Percentiles rank a stretch among this genome's conserved stretches.
phyloP scores from a whole-genome alignment of 2,888 invertebrate species.

The Lithophane semibrunnea region DNA sequence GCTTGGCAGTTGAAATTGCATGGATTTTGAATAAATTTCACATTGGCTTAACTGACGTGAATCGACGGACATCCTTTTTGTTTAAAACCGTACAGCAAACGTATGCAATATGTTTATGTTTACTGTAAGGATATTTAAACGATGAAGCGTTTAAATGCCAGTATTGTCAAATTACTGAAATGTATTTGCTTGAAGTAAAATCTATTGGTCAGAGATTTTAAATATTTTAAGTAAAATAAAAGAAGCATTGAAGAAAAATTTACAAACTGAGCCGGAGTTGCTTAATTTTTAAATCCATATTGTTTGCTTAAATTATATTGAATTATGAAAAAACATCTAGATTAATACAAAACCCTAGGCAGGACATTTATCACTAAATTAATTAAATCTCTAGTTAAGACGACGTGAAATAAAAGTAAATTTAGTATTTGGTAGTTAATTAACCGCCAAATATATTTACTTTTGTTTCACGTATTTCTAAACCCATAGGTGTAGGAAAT shows the following conservation, averaged over 20 bases:
- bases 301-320: not conserved
- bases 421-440: slow-evolving; percentile 32
- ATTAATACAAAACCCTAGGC: not conserved
- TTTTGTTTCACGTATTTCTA: too few relatives aligned
- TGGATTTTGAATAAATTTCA: slow-evolving; percentile 54
- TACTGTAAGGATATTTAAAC: slow-evolving; percentile 35
- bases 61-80: slow-evolving; percentile 50
- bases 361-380: not conserved
- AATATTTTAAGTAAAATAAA: not conserved
- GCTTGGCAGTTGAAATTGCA: slow-evolving; percentile 45
- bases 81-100: slow-evolving; percentile 33
- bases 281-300: not conserved
- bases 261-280: too few relatives aligned
- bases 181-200: slow-evolving; percentile 14
- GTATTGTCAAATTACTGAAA: slow-evolving; percentile 41
- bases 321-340: not conserved
- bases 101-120: slow-evolving; percentile 33
- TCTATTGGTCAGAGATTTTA: not conserved
- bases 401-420: slow-evolving; percentile 20
- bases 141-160: slow-evolving; percentile 13
- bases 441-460: not conserved
- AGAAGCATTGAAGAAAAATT: too few relatives aligned
- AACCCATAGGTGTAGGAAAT: slow-evolving; percentile 24
- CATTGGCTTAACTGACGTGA: slow-evolving; percentile 45
- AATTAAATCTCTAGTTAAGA: not conserved